Conservation (phyloP, 2,888 invertebrate genomes). For the Stenodema calcarata region DNA sequence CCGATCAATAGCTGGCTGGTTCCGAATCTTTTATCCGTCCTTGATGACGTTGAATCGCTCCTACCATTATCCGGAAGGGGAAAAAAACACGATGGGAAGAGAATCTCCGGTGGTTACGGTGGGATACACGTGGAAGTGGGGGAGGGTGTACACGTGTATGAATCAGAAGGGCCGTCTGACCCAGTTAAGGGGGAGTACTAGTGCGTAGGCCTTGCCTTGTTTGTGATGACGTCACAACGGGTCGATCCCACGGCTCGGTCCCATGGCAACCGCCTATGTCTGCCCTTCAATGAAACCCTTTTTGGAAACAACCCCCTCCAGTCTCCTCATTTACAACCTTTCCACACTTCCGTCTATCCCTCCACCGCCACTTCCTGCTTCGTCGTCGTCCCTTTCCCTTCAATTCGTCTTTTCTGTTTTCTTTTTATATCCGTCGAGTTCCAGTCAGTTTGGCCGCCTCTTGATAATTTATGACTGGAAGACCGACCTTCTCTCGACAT, state of each 20-base stretch:
- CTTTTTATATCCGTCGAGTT: too few species aligned
- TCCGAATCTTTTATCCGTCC: not conserved
- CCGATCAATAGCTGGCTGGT: not conserved
- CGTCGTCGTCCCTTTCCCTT: not conserved
- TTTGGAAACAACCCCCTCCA: constrained; percentile 5
- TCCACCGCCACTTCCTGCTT: not conserved
- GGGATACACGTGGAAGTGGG: not conserved
- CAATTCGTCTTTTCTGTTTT: not conserved
- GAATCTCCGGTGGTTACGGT: not conserved
- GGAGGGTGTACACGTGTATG: constrained; percentile 41
- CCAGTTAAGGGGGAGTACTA: constrained; percentile 49
- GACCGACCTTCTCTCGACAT: too few species aligned
- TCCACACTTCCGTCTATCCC: constrained; percentile 7
- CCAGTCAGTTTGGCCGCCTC: too few species aligned
- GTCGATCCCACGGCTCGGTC: constrained; percentile 25
- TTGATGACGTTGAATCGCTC: not conserved
- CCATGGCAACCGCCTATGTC: constrained; percentile 34
- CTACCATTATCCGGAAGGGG: not conserved
- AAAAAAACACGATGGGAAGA: not conserved
- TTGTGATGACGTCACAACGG: constrained; percentile 35
- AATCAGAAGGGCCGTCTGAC: constrained; percentile 49
- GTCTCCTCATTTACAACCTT: constrained; percentile 30
- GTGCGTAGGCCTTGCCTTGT: constrained; percentile 50
- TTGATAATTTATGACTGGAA: too few species aligned
- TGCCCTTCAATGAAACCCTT: constrained; percentile 34